Conservation (phyloP, 1,140 invertebrate genomes). For the Eufriesea mexicana region DNA sequence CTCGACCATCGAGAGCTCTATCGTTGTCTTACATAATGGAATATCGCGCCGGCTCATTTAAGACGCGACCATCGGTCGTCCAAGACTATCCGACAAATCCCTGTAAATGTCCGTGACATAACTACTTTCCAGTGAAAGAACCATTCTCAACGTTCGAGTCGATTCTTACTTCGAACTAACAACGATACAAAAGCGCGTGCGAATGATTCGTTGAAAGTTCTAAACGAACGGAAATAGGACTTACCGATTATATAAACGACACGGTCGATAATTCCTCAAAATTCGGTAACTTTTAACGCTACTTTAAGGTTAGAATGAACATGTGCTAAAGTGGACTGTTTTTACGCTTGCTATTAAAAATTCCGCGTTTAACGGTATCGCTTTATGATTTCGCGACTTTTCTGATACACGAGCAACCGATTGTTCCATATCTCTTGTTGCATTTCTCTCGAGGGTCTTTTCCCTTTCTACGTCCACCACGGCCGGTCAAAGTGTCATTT, state of each 20-base stretch:
- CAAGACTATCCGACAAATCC: neutral
- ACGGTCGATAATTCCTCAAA: neutral
- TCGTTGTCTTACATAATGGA: constrained; percentile 54
- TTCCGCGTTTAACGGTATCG: too few relatives aligned
- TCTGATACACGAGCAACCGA: too few relatives aligned
- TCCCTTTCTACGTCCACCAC: too few relatives aligned
- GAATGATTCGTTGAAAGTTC: neutral
- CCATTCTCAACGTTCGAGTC: neutral
- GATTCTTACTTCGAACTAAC: neutral
- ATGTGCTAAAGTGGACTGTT: too few relatives aligned
- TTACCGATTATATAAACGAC: neutral
- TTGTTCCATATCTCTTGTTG: too few relatives aligned
- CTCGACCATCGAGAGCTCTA: constrained; percentile 44
- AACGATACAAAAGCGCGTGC: neutral
- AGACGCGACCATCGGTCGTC: neutral
- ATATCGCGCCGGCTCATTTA: constrained; percentile 32
- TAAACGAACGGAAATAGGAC: neutral
- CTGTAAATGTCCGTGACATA: neutral
- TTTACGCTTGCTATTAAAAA: too few relatives aligned
- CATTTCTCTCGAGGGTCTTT: too few relatives aligned
- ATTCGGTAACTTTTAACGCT: neutral
- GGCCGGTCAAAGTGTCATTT: too few relatives aligned
- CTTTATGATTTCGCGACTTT: too few relatives aligned
- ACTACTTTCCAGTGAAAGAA: neutral
- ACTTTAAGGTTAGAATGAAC: too few relatives aligned